A percentile compares a stretch with the other conserved stretches of the same genome.
These are phyloP conservation scores for Drosophila tristis DNA, from an alignment of 1,140 invertebrate genomes.

Conservation along the genomic window DNA sequence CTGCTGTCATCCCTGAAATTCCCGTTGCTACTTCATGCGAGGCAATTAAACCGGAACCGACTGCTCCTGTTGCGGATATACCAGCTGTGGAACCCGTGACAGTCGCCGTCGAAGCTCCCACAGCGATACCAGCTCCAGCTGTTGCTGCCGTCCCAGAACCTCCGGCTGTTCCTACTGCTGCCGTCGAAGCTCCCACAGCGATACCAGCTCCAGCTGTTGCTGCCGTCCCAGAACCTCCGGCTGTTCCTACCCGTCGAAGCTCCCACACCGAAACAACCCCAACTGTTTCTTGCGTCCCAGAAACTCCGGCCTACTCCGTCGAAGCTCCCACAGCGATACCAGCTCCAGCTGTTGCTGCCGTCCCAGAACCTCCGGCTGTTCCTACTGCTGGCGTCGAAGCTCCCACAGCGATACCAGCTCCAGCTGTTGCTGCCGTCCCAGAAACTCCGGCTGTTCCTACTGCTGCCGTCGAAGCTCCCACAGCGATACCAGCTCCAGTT, in stretches of 20 bases:
- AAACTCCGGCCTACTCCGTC: not conserved
- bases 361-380: not conserved
- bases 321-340: not conserved
- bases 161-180: not conserved
- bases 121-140: not conserved
- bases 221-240: no score
- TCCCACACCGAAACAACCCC: not conserved
- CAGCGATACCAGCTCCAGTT: not conserved
- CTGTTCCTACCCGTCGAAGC: not conserved
- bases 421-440: not conserved
- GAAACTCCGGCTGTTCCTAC: not conserved
- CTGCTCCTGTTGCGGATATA: not conserved
- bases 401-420: not conserved
- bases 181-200: not conserved
- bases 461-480: not conserved
- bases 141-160: not conserved
- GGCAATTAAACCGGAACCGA: not conserved
- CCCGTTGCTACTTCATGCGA: not conserved
- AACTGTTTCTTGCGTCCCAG: not conserved
- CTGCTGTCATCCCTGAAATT: not conserved
- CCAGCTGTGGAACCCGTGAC: constrained; percentile 2
- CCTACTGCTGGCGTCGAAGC: not conserved
- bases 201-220: no score
- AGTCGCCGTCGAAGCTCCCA: not conserved
- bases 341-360: not conserved